Base-by-base conservation (phyloP, 2,113 vertebrate genomes). In the Cinclus cinclus region DNA sequence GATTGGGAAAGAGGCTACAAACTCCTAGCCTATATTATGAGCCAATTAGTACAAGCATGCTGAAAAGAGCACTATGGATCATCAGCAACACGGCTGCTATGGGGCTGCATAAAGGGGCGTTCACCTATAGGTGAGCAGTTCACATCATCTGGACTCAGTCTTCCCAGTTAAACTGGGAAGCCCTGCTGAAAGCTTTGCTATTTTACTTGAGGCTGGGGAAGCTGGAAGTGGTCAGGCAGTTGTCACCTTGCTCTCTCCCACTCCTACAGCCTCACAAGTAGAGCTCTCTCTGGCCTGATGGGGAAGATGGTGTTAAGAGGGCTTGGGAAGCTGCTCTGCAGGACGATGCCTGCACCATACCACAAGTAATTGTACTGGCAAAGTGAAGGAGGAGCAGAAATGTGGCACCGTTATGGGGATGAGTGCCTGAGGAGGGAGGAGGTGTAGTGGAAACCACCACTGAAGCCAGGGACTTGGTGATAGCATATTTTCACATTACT, bases 391-490 rank as follows among this genome's bases (percentile, higher is more conserved):
- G 30, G 49, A 90, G n/a, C 42, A 64, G 78, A 83, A 80, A 68
- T 31, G 24, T 1, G 6, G 25, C 0, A 1, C 21, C 14, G 9
- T n/a, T 55, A 44, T 5, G 31, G 74, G 31, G 85, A 76, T 5
- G 50, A 87, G 63, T 1, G 11, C 37, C 68, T 77, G 59, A 70
- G 25, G 46, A 90, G 0, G 1, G 41, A 64, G 33, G 2, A 15
- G n/a, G 23, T 56, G 44, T 44, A 58, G 8, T 49, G 24, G 71
- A 73, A 84, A 69, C 10, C 28, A 25, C 6, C 18, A 41, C n/a
- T 1, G 2, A 90, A 80, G 46, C 12, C 13, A 3, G 30, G n/a
- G 27, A 56, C 67, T 67, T 30, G 18, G 9, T 15, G 33, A 70
- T 22, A 50, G 17, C 21, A 2, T 13, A 30, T 71, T 71, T 88